Conservation (phyloP, 2,797 vertebrate genomes). For the Numenius phaeopus region DNA sequence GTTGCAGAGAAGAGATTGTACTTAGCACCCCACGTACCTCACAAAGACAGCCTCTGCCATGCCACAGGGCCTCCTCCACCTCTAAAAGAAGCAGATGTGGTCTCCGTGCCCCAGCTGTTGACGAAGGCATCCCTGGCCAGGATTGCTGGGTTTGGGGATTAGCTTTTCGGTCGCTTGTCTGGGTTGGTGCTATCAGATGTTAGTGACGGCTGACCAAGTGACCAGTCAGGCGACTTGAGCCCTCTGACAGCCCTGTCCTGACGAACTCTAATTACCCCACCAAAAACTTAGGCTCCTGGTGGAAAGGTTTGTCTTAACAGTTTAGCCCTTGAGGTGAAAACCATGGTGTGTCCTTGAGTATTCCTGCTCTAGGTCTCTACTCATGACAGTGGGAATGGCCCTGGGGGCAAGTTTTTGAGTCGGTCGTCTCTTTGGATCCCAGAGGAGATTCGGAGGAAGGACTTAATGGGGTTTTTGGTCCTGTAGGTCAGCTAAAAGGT, state of each 20-base stretch:
- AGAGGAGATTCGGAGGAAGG: neutral
- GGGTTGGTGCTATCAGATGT: neutral
- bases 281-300: neutral
- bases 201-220: neutral
- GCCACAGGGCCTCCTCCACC: accelerated
- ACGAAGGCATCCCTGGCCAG: neutral
- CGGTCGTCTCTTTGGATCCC: accelerated
- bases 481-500: neutral
- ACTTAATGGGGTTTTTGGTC: neutral
- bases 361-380: neutral
- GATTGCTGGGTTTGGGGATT: neutral
- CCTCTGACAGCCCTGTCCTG: neutral
- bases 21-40: neutral
- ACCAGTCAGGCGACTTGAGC: neutral
- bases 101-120: neutral
- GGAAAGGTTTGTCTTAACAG: neutral
- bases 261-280: neutral
- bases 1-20: neutral
- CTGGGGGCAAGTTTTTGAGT: neutral
- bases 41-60: neutral
- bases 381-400: neutral
- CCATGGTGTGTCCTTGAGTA: neutral
- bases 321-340: neutral
- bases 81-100: neutral
- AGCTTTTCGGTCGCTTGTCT: neutral